These are phyloP conservation scores for Dolomedes plantarius DNA, from an alignment of 2,888 invertebrate genomes.

Conservation along the genomic window DNA sequence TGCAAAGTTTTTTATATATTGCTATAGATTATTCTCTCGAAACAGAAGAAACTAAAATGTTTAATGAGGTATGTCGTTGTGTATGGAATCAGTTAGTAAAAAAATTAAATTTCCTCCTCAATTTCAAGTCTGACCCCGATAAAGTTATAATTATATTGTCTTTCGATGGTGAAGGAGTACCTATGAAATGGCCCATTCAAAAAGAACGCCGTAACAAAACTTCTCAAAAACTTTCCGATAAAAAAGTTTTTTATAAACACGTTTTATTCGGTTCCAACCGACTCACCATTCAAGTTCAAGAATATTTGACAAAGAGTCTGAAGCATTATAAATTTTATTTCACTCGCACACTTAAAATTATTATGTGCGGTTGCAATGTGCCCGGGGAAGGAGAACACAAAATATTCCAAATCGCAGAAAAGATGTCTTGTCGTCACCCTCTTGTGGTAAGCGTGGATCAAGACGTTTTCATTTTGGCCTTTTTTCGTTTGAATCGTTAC, in stretches of 20 bases:
- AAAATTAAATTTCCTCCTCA: background rate
- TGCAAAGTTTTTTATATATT: background rate
- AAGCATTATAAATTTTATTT: background rate
- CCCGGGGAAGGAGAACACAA: background rate
- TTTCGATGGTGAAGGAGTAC: conserved; percentile 40
- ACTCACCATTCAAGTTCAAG: conserved; percentile 1
- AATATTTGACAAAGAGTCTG: background rate
- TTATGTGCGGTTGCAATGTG: background rate
- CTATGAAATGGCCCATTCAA: conserved; percentile 45
- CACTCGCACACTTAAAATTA: background rate
- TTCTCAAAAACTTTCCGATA: background rate
- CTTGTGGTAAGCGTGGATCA: conserved; percentile 29
- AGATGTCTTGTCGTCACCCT: background rate
- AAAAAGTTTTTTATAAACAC: conserved; percentile 12
- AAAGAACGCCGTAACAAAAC: background rate
- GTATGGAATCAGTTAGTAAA: background rate
- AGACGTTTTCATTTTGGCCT: conserved; percentile 31
- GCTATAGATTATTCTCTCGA: background rate
- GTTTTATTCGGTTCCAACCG: conserved; percentile 29
- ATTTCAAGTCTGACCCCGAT: background rate
- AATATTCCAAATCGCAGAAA: background rate
- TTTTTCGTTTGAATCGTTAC: background rate
- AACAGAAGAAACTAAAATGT: background rate
- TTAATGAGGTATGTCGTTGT: background rate
- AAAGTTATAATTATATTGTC: conserved; percentile 17